Evolutionary conservation across 2,888 invertebrate genomes (phyloP).

Genomic region (Caenorhabditis japonica): DNA sequence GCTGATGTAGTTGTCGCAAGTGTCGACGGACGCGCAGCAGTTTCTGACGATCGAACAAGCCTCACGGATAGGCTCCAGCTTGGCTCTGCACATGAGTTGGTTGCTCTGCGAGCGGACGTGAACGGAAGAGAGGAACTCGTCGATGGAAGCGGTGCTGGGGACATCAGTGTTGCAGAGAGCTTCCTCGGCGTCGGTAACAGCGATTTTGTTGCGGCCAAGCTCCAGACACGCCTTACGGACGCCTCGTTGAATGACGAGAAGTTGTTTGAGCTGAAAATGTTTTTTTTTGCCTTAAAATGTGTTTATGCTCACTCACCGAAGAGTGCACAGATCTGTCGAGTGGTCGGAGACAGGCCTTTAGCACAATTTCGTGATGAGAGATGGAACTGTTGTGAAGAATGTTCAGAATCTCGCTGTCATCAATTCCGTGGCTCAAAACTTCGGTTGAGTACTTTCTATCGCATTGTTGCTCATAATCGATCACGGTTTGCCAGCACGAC

Average conservation of each 20-base stretch:
- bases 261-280: constrained; percentile 55
- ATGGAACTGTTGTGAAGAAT: constrained; percentile 58
- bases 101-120: constrained; percentile 57
- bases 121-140: constrained; percentile 53
- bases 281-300: neutral
- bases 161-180: constrained; percentile 31
- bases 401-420: constrained; percentile 57
- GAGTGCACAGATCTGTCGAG: constrained; percentile 57
- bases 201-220: constrained; percentile 57
- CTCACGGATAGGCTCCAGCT: constrained; percentile 58
- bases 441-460: constrained; percentile 56
- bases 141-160: constrained; percentile 55
- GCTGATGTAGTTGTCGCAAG: constrained; percentile 63
- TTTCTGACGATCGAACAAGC: constrained; percentile 48
- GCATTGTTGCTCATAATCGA: constrained; percentile 60
- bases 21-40: constrained; percentile 60
- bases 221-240: constrained; percentile 63
- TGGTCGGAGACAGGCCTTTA: constrained; percentile 61
- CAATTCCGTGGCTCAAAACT: constrained; percentile 62
- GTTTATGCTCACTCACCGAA: constrained; percentile 32
- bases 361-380: constrained; percentile 59
- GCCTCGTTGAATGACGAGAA: constrained; percentile 60
- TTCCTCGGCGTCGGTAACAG: constrained; percentile 56
- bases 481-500: constrained; percentile 54
- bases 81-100: constrained; percentile 58